Conservation (phyloP, 2,888 invertebrate species). For the Leucozona laternaria region DNA sequence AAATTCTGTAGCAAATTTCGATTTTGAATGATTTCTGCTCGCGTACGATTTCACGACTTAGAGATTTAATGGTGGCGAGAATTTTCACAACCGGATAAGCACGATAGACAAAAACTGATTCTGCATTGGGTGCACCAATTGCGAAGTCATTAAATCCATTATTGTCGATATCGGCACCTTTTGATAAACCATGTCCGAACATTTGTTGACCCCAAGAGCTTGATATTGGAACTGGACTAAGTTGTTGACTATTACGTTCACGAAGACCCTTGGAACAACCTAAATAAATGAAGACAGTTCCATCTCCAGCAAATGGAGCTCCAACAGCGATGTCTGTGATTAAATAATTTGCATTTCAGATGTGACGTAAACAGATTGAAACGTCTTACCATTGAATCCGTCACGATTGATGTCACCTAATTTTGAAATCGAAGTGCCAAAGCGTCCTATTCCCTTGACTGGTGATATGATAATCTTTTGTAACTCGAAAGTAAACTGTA, state of each 20-base stretch:
- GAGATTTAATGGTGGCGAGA: slow-evolving; percentile 80
- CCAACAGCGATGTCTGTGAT: slow-evolving; percentile 87
- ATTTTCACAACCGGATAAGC: slow-evolving; percentile 83
- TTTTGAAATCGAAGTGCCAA: slow-evolving; percentile 81
- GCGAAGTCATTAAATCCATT: slow-evolving; percentile 83
- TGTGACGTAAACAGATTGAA: neutral
- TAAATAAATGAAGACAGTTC: slow-evolving; percentile 87
- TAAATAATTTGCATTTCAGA: neutral
- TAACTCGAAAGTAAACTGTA: slow-evolving; percentile 81
- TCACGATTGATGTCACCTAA: slow-evolving; percentile 88
- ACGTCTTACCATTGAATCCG: slow-evolving; percentile 85
- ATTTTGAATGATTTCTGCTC: slow-evolving; percentile 81
- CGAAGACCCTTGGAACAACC: slow-evolving; percentile 83
- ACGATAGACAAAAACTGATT: slow-evolving; percentile 83
- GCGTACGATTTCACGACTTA: slow-evolving; percentile 81
- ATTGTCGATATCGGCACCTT: slow-evolving; percentile 84
- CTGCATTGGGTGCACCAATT: slow-evolving; percentile 84
- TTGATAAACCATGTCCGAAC: slow-evolving; percentile 83
- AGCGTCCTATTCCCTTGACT: slow-evolving; percentile 80
- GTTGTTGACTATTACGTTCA: slow-evolving; percentile 82
- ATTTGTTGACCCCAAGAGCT: slow-evolving; percentile 80
- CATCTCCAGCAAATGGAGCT: slow-evolving; percentile 87
- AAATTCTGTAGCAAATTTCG: slow-evolving; percentile 80
- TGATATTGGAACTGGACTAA: slow-evolving; percentile 78
- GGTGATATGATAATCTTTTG: slow-evolving; percentile 79